Evolutionary conservation across 2,888 invertebrate genomes (phyloP).

Genomic region (Sesamia inferens): DNA sequence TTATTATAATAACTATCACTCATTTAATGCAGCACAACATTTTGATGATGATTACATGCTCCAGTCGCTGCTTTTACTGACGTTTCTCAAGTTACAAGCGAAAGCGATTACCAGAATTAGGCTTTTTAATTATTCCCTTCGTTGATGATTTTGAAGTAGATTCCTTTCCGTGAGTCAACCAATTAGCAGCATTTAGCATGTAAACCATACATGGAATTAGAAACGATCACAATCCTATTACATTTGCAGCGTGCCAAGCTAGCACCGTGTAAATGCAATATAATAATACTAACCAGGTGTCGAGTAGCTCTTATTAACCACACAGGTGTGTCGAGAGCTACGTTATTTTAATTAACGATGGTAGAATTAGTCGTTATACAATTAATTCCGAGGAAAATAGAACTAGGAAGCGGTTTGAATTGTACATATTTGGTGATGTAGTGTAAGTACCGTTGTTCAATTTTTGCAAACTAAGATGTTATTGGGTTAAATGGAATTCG

Average conservation of each 20-base stretch:
- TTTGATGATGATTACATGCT: constrained; percentile 51
- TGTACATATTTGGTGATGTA: not conserved
- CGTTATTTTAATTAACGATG: constrained; percentile 27
- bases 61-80: constrained; percentile 42
- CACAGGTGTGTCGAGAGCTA: constrained; percentile 15
- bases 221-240: constrained; percentile 13
- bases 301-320: constrained; percentile 35
- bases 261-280: constrained; percentile 17
- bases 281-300: constrained; percentile 35
- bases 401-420: constrained; percentile 24
- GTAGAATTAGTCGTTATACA: constrained; percentile 7
- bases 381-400: constrained; percentile 28
- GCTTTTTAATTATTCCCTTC: not conserved
- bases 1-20: constrained; percentile 44
- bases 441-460: not conserved
- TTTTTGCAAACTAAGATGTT: not conserved
- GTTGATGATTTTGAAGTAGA: not conserved
- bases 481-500: not conserved
- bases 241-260: constrained; percentile 1
- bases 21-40: constrained; percentile 49
- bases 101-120: constrained; percentile 22
- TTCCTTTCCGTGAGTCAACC: not conserved
- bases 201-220: constrained; percentile 5
- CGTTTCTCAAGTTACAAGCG: constrained; percentile 23
- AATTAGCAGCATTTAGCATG: constrained; percentile 1